Percentiles rank a stretch among this genome's conserved stretches.
phyloP scores from a whole-genome alignment of 2,113 vertebrate species.

The Kryptolebias marmoratus region DNA sequence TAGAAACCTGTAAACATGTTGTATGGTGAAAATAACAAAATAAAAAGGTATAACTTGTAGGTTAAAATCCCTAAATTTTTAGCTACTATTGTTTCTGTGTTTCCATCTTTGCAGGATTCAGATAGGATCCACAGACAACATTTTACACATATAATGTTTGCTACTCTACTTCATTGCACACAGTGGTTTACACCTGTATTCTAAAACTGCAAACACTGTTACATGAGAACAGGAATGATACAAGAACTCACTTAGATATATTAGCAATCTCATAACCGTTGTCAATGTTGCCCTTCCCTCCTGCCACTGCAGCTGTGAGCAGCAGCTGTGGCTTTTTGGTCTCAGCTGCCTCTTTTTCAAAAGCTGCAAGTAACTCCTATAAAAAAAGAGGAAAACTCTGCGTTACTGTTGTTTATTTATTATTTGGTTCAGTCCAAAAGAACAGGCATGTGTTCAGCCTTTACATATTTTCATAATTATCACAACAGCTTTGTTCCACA shows the following conservation, averaged over 20 bases:
- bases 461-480: too few species aligned
- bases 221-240: not conserved
- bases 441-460: not conserved
- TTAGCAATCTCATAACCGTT: conserved; percentile 78
- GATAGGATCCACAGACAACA: not conserved
- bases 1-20: conserved; percentile 60
- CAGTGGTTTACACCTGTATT: not conserved
- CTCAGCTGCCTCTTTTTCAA: conserved; percentile 66
- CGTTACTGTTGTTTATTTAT: not conserved
- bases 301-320: conserved; percentile 80
- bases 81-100: too few species aligned
- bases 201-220: not conserved
- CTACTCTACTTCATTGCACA: too few species aligned
- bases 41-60: not conserved
- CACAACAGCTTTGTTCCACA: too few species aligned
- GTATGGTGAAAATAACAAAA: not conserved
- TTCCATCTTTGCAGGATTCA: too few species aligned
- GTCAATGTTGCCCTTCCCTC: conserved; percentile 70
- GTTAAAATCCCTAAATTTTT: too few species aligned
- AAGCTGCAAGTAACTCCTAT: conserved; percentile 80
- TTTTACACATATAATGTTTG: not conserved
- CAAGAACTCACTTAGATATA: conserved; percentile 75
- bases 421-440: not conserved
- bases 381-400: not conserved
- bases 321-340: conserved; percentile 68